Percentiles rank a stretch among this genome's conserved stretches.
phyloP scores from a whole-genome alignment of 2,113 vertebrate genomes.

The Stigmatopora argus region DNA sequence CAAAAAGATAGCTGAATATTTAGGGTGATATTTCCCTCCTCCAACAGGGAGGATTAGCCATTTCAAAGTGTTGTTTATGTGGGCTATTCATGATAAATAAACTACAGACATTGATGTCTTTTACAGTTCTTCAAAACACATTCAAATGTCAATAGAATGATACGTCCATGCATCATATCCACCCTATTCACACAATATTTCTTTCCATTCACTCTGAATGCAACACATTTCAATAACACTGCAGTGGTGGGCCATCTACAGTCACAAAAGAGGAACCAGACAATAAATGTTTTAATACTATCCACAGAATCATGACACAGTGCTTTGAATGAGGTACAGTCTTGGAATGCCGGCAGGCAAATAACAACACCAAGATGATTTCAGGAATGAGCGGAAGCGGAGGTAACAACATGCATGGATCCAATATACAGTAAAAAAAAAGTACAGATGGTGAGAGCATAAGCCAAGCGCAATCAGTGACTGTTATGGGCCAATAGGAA shows the following conservation, averaged over 20 bases:
- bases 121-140: not conserved
- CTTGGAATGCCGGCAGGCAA: not conserved
- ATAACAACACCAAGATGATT: not conserved
- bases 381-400: not conserved
- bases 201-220: conserved; percentile 1
- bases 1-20: no score
- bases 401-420: not conserved
- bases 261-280: not conserved
- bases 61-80: no score
- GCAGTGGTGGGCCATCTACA: not conserved
- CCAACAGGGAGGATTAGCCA: no score
- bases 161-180: no score
- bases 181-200: not conserved
- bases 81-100: no score
- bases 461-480: not conserved
- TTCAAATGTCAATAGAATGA: no score
- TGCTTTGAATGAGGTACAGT: not conserved
- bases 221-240: not conserved
- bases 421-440: not conserved
- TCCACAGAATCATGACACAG: not conserved
- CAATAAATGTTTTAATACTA: not conserved
- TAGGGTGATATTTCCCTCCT: no score
- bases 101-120: no score
- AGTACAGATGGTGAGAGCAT: not conserved
- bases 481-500: not conserved